Evolutionary conservation across 2,113 vertebrate genomes (phyloP), one percentile per base, ranked within the genome.

Genomic region (Cyanoderma ruficeps): DNA sequence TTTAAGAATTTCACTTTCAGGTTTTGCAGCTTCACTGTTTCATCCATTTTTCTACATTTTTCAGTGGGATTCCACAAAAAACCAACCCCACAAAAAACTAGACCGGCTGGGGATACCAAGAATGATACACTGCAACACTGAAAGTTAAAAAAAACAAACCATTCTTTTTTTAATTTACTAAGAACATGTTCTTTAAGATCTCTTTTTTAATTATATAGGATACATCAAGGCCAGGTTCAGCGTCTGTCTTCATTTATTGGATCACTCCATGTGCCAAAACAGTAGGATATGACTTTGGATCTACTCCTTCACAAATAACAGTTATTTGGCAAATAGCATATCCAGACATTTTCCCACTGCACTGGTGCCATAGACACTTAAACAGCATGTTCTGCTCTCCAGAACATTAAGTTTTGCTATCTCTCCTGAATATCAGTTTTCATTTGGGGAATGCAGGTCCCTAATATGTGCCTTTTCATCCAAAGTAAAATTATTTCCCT

Each of bases 311-410:
- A 92, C 82, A 94, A 96, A 93, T 90, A 96, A 55, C 47, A 71
- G 70, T 70, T 91, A 86, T 81, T 96, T 94, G 94, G 92, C 92
- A 95, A 88, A 83, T 71, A 88, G 8, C 18, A 52, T 74, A 71
- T 88, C 87, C 94, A 96, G 96, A 96, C 92, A 64, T 91, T 93
- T 94, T 90, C 93, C 88, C 56, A 81, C 85, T 97, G 94, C 90
- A 56, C 28, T 97, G 95, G 90, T 94, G 96, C 94, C 96, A 94
- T 60, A 83, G 85, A 86, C 79, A 93, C 33, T 96, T 96, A 95
- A 78, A 78, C 55, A 85, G 27, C 22, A n/a, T 55, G 64, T 78
- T 89, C 83, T 89, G 42, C 31, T 92, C 41, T 94, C 64, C 85
- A 88, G 82, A 91, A 94, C 55, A 83, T 77, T 75, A 90, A 88